Conservation (phyloP, 2,888 invertebrate genomes). For the Diaperis boleti region DNA sequence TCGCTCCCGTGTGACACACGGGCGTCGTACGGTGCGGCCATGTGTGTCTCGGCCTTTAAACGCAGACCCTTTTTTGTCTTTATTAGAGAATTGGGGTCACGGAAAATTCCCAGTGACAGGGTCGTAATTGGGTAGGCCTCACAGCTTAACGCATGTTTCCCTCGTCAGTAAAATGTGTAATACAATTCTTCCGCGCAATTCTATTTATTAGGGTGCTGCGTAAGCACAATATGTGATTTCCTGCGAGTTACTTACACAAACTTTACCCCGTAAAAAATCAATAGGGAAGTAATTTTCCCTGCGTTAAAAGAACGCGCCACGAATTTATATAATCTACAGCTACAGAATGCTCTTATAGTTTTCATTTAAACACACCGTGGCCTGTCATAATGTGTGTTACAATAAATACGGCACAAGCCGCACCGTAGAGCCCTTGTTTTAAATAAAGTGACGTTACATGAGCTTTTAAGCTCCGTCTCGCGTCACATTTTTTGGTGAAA, state of each 20-base stretch:
- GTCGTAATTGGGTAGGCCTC: constrained; percentile 25
- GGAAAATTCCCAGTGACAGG: constrained; percentile 27
- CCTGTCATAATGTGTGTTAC: not conserved
- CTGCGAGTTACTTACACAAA: not conserved
- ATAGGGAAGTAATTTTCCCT: not conserved
- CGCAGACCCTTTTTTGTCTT: not conserved
- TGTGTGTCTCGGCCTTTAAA: constrained; percentile 4
- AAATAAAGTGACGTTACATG: not conserved
- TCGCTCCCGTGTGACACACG: no score
- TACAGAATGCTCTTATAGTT: not conserved
- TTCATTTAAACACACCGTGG: no score
- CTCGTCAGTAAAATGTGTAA: constrained; percentile 10
- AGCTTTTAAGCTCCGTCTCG: not conserved
- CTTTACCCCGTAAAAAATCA: not conserved
- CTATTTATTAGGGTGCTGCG: constrained; percentile 1
- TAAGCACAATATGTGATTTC: not conserved
- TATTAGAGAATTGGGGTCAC: constrained; percentile 15
- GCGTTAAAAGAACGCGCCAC: not conserved
- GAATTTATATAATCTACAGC: not conserved
- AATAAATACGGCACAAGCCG: not conserved
- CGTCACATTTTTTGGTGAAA: not conserved
- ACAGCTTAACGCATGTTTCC: constrained; percentile 11
- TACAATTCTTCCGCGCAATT: not conserved
- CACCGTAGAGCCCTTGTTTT: not conserved
- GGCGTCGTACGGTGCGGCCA: no score